Base-by-base conservation (phyloP, 2,113 vertebrate species). In the Halcyon malimbica region DNA sequence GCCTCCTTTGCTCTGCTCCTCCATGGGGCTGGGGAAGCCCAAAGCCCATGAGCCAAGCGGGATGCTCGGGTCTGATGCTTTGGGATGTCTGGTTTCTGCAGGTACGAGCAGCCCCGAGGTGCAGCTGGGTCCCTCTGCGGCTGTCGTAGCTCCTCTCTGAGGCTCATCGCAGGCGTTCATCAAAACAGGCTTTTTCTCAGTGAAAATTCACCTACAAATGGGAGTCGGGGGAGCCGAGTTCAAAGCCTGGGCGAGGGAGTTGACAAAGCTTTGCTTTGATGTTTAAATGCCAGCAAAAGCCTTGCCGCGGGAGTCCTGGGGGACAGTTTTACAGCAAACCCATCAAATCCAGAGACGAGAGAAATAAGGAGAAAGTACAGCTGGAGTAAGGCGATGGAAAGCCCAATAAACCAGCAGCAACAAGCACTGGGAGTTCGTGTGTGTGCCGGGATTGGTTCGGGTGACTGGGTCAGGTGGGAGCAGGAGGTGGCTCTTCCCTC, bases 1-100 rank as follows among this genome's bases (percentile, higher is more conserved):
- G 29, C 35, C 7, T 44, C 51, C 65, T 24, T 60, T 18, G 42
- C 56, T 35, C 39, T 0, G 17, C 46, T 81, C 25, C 59, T 29
- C 14, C 3, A 4, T 1, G 10, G 79, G 23, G 59, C 44, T 2
- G 8, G 37, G 37, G 31, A 33, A 59, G 62, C 21, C 4, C 5
- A 13, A 13, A 4, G 33, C 41, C 25, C 3, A 33, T 2, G 17
- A 53, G 62, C 48, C 1, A 4, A 11, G 76, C 2, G 77, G 76
- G 62, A 26, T 19, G 28, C 6, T 25, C 2, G 2, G 26, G 26
- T 8, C 37, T 5, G 60, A 13, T 19, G 60, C 37, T 74, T 44
- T 53, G 3, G 1, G 48, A 12, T 4, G 4, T 37, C 44, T 39
- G 37, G 3, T 69, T 15, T 41, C 19, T 0, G 2, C 54, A 41